Conservation (phyloP, 53 echinoderm and acorn worm species). For the Astropecten irregularis region DNA sequence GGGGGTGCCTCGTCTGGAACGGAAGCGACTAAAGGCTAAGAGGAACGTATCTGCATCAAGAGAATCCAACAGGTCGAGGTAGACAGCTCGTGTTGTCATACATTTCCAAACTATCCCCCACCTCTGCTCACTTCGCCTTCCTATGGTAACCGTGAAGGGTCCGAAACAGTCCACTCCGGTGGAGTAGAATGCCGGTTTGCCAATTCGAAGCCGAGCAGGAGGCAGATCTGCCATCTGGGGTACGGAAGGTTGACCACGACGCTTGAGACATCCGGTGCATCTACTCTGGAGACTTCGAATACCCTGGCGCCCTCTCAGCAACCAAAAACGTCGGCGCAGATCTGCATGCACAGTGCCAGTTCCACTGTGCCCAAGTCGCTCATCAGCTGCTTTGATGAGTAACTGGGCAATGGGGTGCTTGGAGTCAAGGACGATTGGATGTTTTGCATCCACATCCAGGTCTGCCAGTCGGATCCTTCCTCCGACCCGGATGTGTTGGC, state of each 20-base stretch:
- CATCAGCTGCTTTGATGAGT: not conserved
- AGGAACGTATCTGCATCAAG: not conserved
- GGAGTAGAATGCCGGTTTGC: conserved; percentile 59
- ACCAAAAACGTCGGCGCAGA: too few species aligned
- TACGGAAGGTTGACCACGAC: conserved; percentile 33
- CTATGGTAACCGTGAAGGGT: conserved; percentile 42
- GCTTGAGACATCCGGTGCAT: conserved; percentile 34
- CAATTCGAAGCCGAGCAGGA: conserved; percentile 49
- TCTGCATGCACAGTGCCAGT: not conserved
- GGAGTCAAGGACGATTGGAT: conserved; percentile 14
- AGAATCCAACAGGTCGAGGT: not conserved
- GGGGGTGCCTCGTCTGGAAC: too few species aligned
- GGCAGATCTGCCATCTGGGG: conserved; percentile 64
- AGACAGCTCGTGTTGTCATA: conserved; percentile 19
- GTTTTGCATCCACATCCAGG: not conserved
- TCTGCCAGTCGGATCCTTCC: not conserved
- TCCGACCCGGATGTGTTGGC: not conserved
- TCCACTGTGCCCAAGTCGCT: not conserved
- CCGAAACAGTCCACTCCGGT: conserved; percentile 70
- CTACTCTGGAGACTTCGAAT: not conserved
- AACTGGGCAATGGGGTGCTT: conserved; percentile 4
- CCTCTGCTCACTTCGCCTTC: conserved; percentile 36
- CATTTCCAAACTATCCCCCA: conserved; percentile 61
- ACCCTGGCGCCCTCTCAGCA: not conserved
- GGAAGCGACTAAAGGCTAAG: too few species aligned